A percentile compares a stretch with the other conserved stretches of the same genome.
These are phyloP conservation scores for Corapipo altera DNA, from an alignment of 2,113 vertebrate species.

Conservation along the genomic window DNA sequence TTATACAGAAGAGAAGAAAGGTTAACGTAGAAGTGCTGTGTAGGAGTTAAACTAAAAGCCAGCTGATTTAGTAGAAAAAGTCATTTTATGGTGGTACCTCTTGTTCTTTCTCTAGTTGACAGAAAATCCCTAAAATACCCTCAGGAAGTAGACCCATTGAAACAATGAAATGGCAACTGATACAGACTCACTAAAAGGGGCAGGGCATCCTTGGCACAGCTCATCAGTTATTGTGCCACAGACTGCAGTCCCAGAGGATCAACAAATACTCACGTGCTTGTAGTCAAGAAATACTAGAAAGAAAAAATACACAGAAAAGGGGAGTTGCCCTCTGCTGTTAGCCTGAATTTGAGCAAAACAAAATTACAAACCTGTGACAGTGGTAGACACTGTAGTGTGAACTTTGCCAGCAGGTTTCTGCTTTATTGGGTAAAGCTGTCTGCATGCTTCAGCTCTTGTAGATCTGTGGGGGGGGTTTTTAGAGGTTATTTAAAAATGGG, in stretches of 20 bases:
- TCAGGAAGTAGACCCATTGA: neutral
- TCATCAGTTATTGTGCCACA: neutral
- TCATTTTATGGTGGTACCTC: neutral
- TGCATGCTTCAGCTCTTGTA: neutral
- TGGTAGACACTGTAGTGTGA: neutral
- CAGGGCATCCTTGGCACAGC: neutral
- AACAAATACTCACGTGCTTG: neutral
- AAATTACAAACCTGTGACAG: neutral
- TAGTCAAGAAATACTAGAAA: neutral
- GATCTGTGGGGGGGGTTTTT: neutral
- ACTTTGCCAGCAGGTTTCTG: neutral
- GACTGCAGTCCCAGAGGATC: neutral
- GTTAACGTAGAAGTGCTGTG: neutral
- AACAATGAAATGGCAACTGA: neutral
- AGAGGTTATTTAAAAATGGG: neutral
- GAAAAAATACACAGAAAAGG: neutral
- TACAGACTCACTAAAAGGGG: neutral
- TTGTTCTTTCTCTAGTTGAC: neutral
- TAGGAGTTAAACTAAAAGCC: neutral
- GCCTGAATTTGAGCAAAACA: neutral
- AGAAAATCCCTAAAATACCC: neutral
- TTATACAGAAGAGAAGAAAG: neutral
- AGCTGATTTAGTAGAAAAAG: neutral
- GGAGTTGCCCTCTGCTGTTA: neutral
- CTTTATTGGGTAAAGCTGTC: neutral